A percentile compares a stretch with the other conserved stretches of the same genome.
These are phyloP conservation scores for Anarhynchus alexandrinus DNA, from an alignment of 2,113 vertebrate species.

Conservation along the genomic window DNA sequence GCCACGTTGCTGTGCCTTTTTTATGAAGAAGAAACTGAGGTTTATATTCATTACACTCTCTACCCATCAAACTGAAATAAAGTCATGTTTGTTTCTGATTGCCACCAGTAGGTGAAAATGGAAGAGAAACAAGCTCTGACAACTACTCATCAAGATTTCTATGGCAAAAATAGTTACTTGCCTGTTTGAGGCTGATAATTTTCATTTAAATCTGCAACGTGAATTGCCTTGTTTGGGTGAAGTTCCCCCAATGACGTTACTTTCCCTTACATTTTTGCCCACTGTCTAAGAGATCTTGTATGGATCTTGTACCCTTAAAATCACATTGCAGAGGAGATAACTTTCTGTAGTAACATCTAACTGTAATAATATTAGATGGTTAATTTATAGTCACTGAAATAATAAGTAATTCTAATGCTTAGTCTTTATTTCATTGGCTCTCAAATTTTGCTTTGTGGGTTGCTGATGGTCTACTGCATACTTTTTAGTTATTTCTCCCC, in stretches of 20 bases:
- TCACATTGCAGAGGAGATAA: not conserved
- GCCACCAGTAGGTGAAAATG: not conserved
- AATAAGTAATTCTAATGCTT: not conserved
- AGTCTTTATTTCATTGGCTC: not conserved
- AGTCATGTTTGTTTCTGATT: not conserved
- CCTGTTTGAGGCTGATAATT: not conserved
- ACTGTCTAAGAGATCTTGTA: not conserved
- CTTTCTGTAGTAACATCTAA: not conserved
- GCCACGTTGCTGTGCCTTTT: not conserved
- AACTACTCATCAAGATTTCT: not conserved
- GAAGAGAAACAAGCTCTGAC: not conserved
- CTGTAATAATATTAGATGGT: not conserved
- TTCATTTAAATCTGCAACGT: not conserved
- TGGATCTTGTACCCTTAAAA: not conserved
- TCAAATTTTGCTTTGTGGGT: not conserved
- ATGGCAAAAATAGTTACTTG: not conserved
- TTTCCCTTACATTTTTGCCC: not conserved
- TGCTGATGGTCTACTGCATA: not conserved
- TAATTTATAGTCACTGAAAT: not conserved
- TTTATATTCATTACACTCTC: not conserved
- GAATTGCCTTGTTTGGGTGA: not conserved
- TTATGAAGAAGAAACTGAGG: not conserved
- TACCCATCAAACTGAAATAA: not conserved
- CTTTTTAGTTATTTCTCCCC: not conserved
- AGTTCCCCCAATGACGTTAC: not conserved